phyloP scores from a whole-genome alignment of 1,140 invertebrate genomes.

The Antheraea mylitta region DNA sequence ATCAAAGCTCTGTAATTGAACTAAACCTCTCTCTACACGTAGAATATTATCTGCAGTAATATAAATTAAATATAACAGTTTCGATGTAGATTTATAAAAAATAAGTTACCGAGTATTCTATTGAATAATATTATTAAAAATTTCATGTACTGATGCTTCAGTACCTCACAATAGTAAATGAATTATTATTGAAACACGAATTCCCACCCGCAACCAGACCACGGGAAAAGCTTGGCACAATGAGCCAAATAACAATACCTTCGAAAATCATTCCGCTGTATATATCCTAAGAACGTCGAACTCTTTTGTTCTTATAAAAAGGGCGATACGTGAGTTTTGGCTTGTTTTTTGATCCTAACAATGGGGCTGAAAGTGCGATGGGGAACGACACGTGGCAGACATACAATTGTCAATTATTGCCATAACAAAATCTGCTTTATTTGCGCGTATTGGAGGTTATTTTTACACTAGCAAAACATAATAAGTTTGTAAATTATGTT shows the following conservation, averaged over 20 bases:
- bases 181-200: constrained; percentile 1
- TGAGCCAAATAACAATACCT: constrained; percentile 28
- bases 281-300: constrained; percentile 44
- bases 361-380: constrained; percentile 43
- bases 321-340: constrained; percentile 55
- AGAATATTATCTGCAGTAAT: too few relatives aligned
- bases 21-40: too few relatives aligned
- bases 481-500: neutral
- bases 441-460: constrained; percentile 5
- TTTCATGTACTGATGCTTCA: neutral
- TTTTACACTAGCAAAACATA: constrained; percentile 10
- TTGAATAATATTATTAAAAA: too few relatives aligned
- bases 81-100: too few relatives aligned
- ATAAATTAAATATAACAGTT: too few relatives aligned
- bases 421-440: constrained; percentile 22
- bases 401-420: constrained; percentile 25
- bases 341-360: constrained; percentile 65
- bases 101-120: too few relatives aligned
- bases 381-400: constrained; percentile 50
- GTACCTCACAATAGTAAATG: neutral
- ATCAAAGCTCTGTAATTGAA: too few relatives aligned
- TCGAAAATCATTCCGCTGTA: constrained; percentile 31
- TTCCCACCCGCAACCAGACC: constrained; percentile 11
- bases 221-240: constrained; percentile 7
- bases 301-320: constrained; percentile 45